Evolutionary conservation across 2,888 invertebrate species (phyloP).

Genomic region (Oxystoma pomonae): DNA sequence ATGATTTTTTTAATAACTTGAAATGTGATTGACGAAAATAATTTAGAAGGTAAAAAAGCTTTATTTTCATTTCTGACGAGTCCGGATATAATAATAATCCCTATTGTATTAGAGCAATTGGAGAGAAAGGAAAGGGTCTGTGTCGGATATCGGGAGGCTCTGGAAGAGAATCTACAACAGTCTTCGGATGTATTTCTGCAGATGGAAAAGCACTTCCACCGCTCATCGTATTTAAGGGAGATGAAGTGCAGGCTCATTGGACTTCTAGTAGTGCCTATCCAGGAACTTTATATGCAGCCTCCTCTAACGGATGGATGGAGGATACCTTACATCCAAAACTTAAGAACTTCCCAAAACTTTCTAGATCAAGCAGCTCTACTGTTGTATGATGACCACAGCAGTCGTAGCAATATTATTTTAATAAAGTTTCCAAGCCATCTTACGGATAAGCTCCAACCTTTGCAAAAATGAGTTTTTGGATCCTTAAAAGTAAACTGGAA

Average conservation of each 20-base stretch:
- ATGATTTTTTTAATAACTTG: no score
- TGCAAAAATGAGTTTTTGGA: no score
- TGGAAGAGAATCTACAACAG: slow-evolving; percentile 23
- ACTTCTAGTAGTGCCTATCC: slow-evolving; percentile 25
- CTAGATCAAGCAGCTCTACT: slow-evolving; percentile 9
- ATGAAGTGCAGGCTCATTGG: slow-evolving; percentile 25
- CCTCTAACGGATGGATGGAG: no score
- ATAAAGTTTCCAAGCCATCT: slow-evolving; percentile 19
- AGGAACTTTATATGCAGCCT: slow-evolving; percentile 26
- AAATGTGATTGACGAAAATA: slow-evolving; percentile 15
- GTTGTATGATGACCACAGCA: slow-evolving; percentile 17
- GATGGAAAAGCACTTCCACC: slow-evolving; percentile 26
- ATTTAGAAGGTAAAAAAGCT: slow-evolving; percentile 6
- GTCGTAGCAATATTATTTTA: slow-evolving; percentile 14
- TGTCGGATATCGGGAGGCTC: slow-evolving; percentile 24
- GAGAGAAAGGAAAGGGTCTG: slow-evolving; percentile 26
- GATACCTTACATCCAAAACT: background rate
- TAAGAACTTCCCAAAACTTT: background rate
- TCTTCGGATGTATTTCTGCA: slow-evolving; percentile 25
- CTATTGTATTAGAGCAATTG: slow-evolving; percentile 26
- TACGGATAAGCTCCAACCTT: slow-evolving; percentile 18
- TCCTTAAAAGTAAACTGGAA: no score
- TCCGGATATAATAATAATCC: slow-evolving; percentile 30
- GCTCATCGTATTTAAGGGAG: slow-evolving; percentile 30
- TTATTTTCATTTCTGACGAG: slow-evolving; percentile 32